Percentiles rank a stretch among this genome's conserved stretches.
Conservation (phyloP, 1,140 invertebrate genomes). For the Nymphalis io region DNA sequence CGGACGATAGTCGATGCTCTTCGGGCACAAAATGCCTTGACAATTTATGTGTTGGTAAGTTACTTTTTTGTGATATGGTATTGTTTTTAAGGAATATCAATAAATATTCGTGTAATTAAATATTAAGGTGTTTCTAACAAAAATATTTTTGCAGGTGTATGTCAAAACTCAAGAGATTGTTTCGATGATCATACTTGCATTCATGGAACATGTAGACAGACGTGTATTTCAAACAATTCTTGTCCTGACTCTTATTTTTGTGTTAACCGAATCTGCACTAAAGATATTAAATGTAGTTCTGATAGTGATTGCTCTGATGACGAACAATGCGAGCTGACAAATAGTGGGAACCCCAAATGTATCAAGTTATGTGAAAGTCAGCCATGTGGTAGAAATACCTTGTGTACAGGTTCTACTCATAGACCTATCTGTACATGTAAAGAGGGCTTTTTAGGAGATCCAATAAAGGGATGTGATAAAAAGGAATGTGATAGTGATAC, state of each 20-base stretch:
- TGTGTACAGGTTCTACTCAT: conserved; percentile 87
- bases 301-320: conserved; percentile 85
- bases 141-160: conserved; percentile 82
- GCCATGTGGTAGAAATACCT: conserved; percentile 91
- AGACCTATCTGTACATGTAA: conserved; percentile 88
- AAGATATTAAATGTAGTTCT: conserved; percentile 87
- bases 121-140: no score
- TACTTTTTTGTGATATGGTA: not conserved
- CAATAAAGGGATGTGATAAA: conserved; percentile 87
- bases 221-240: conserved; percentile 87
- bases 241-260: conserved; percentile 92
- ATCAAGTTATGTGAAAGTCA: conserved; percentile 85
- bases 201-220: conserved; percentile 89
- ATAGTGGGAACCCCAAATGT: conserved; percentile 88
- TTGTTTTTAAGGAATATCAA: no score
- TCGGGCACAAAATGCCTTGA: conserved; percentile 89
- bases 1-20: conserved; percentile 88
- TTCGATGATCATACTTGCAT: conserved; percentile 91
- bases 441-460: conserved; percentile 89
- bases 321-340: conserved; percentile 73
- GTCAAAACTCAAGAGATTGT: conserved; percentile 89
- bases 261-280: conserved; percentile 89
- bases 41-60: conserved; percentile 88
- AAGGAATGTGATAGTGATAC: conserved; percentile 87
- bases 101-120: no score